phyloP scores from a whole-genome alignment of 2,113 vertebrate species.

The Notarius quadriscutis region DNA sequence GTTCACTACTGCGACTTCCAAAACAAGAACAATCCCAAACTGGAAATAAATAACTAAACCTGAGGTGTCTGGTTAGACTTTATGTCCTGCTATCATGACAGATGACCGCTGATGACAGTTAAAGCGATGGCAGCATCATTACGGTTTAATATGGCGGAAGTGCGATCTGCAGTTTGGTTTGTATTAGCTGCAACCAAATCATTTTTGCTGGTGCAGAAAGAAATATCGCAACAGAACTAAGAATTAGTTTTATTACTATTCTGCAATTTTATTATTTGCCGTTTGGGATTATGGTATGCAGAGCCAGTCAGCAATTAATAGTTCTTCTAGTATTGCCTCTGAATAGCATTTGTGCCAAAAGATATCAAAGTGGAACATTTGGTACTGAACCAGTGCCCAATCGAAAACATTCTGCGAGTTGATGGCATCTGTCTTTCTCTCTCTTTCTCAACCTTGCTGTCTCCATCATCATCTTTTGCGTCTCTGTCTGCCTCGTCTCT shows the following conservation, averaged over 20 bases:
- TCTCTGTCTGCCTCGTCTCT: background rate
- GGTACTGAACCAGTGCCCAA: background rate
- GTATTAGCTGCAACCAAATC: background rate
- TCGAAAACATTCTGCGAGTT: background rate
- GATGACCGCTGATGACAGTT: background rate
- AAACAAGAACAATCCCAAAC: background rate
- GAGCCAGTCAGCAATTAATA: background rate
- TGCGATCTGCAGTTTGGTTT: background rate
- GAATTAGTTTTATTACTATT: background rate
- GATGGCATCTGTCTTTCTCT: background rate
- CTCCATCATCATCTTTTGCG: background rate
- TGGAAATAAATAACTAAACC: background rate
- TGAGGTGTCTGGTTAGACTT: background rate
- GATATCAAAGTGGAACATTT: slow-evolving; percentile 11
- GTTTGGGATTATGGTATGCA: background rate
- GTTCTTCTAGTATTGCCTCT: background rate
- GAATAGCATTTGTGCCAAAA: background rate
- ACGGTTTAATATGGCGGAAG: background rate
- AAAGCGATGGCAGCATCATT: background rate
- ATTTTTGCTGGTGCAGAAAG: background rate
- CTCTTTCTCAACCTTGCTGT: background rate
- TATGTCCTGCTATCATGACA: background rate
- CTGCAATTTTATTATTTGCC: background rate
- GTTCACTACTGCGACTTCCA: background rate
- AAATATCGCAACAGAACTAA: background rate